Evolutionary conservation across 2,797 vertebrate species (phyloP).

Genomic region (Protosalanx chinensis): DNA sequence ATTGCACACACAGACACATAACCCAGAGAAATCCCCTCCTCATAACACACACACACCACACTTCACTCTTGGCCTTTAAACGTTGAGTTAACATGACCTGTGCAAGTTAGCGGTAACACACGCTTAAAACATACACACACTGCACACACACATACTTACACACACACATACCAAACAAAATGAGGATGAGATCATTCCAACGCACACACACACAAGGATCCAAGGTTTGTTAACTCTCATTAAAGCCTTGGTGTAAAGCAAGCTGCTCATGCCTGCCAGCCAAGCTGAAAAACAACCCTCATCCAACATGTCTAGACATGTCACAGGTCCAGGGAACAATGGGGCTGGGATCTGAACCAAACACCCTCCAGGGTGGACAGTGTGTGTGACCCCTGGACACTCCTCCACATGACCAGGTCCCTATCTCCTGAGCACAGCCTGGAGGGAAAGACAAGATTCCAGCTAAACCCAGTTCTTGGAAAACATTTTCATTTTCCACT

Average conservation of each 20-base stretch:
- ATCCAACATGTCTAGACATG: slow-evolving; percentile 2
- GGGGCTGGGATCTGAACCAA: not conserved
- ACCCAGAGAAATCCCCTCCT: no score
- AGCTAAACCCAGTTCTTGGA: not conserved
- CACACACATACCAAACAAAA: not conserved
- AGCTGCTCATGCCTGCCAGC: slow-evolving; percentile 3
- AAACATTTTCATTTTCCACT: not conserved
- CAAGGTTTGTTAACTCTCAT: slow-evolving; percentile 11
- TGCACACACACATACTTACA: not conserved
- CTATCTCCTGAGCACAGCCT: no score
- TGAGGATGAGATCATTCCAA: not conserved
- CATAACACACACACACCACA: no score
- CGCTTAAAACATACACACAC: not conserved
- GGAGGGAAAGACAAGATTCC: not conserved
- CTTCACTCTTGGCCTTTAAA: slow-evolving; percentile 13
- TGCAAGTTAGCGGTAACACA: slow-evolving; percentile 15
- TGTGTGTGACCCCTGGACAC: not conserved
- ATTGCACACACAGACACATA: not conserved
- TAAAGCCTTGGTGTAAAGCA: slow-evolving; percentile 17
- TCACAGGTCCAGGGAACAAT: not conserved
- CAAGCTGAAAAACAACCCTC: not conserved
- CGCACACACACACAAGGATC: slow-evolving; percentile 16
- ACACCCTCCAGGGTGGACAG: not conserved
- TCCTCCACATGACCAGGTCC: no score
- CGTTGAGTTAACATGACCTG: slow-evolving; percentile 9